phyloP scores from a whole-genome alignment of 2,888 invertebrate genomes.

The Nephrotoma guestfalica region DNA sequence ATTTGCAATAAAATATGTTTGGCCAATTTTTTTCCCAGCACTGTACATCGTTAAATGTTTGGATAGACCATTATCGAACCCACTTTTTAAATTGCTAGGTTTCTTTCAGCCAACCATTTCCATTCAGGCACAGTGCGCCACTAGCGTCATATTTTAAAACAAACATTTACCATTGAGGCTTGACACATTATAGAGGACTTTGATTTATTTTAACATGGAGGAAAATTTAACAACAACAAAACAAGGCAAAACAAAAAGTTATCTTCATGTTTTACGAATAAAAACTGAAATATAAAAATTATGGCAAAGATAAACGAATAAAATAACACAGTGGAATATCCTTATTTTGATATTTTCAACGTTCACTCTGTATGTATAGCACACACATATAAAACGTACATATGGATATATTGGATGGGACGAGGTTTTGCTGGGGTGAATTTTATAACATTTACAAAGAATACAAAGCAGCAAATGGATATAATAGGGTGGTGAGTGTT shows the following conservation, averaged over 20 bases:
- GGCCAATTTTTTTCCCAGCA: no score
- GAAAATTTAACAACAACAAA: not conserved
- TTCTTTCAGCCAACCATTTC: no score
- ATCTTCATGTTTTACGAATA: not conserved
- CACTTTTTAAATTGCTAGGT: no score
- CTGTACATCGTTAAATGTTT: no score
- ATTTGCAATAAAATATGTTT: no score
- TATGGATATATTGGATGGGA: not conserved
- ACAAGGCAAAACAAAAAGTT: not conserved
- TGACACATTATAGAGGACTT: no score
- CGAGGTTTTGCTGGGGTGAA: not conserved
- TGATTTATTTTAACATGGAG: not conserved
- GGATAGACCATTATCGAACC: no score
- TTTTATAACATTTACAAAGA: not conserved
- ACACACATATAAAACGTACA: not conserved
- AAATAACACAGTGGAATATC: not conserved
- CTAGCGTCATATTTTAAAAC: no score
- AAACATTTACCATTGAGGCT: no score
- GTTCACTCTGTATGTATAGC: not conserved
- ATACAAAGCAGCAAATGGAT: not conserved
- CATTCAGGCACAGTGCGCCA: no score
- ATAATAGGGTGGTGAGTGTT: not conserved
- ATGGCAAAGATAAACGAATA: not conserved
- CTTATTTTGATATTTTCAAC: not conserved
- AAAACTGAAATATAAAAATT: not conserved